These are phyloP conservation scores for Trachelus troglodyta DNA, from an alignment of 2,888 invertebrate genomes.

Conservation along the genomic window DNA sequence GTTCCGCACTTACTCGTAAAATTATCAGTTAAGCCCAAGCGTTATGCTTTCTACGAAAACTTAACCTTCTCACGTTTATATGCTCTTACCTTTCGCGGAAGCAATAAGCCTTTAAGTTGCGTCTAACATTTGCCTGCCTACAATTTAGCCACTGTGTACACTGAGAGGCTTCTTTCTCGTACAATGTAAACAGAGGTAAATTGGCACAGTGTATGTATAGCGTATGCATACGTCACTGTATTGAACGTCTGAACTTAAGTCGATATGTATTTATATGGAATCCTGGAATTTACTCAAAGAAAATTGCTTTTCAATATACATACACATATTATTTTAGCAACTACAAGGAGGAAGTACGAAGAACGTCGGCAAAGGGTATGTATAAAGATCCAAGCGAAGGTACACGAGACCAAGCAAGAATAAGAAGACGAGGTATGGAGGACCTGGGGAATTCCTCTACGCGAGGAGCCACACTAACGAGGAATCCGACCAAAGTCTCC, in stretches of 20 bases:
- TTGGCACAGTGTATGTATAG: background rate
- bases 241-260: background rate
- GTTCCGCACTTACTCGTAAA: background rate
- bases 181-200: background rate
- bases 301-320: background rate
- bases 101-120: background rate
- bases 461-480: conserved; percentile 6
- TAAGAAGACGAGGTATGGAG: background rate
- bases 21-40: background rate
- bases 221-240: background rate
- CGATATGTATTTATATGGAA: background rate
- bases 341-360: background rate
- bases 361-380: background rate
- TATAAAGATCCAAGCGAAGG: background rate
- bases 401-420: background rate
- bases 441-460: background rate
- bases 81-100: background rate
- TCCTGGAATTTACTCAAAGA: background rate
- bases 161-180: background rate
- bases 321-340: background rate
- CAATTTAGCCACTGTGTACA: background rate
- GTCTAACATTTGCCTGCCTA: background rate
- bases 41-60: background rate
- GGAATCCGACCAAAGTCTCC: background rate
- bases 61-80: background rate